Evolutionary conservation across 2,113 vertebrate species (phyloP).

Genomic region (Pseudorectes ferrugineus): DNA sequence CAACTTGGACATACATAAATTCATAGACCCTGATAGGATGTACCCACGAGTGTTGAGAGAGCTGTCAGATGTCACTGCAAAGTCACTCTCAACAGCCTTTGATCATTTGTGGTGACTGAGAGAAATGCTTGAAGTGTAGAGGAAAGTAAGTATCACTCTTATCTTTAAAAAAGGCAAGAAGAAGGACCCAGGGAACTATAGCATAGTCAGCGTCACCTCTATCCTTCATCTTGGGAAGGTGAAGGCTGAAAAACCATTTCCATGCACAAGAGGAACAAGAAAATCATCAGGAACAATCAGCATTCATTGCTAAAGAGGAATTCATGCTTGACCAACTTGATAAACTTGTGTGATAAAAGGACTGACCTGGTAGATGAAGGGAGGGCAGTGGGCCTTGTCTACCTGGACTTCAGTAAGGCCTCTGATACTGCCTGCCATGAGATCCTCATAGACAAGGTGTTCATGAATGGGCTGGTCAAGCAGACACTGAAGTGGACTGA

Average conservation of each 20-base stretch:
- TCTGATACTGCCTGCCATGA: neutral
- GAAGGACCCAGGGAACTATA: neutral
- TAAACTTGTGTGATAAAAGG: neutral
- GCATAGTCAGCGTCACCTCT: neutral
- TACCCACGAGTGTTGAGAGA: neutral
- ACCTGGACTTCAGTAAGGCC: neutral
- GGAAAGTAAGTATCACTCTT: neutral
- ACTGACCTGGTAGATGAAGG: neutral
- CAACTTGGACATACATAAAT: neutral
- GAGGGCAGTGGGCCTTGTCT: neutral
- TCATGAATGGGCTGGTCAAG: neutral
- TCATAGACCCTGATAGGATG: too few species aligned
- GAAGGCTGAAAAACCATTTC: neutral
- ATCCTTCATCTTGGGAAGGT: neutral
- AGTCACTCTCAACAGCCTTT: neutral
- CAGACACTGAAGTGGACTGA: neutral
- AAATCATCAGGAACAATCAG: neutral
- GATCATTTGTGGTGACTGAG: neutral
- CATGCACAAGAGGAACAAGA: neutral
- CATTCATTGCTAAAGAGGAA: neutral
- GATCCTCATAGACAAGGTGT: neutral
- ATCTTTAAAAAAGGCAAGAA: neutral
- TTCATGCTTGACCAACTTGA: neutral
- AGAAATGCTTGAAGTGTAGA: neutral
- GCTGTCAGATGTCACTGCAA: neutral